These are phyloP conservation scores for Polylopha cassiicola DNA, from an alignment of 2,888 invertebrate species.

Conservation along the genomic window DNA sequence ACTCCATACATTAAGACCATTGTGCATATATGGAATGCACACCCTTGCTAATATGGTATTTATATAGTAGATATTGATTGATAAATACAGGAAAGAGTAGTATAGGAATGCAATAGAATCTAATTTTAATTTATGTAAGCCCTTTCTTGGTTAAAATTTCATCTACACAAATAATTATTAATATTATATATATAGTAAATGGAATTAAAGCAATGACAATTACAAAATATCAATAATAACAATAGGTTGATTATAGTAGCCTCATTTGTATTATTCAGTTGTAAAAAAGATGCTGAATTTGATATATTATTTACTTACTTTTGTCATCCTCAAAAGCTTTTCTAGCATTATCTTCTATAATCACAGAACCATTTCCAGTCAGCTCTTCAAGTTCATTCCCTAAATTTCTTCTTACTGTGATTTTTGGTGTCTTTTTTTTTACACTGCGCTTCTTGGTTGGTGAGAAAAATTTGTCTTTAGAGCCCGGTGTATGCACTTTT, in stretches of 20 bases:
- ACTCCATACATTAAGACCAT: no score
- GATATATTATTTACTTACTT: conserved; percentile 43
- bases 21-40: no score
- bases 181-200: not conserved
- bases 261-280: no score
- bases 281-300: not conserved
- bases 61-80: no score
- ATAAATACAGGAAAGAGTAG: no score
- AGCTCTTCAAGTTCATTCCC: conserved; percentile 12
- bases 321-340: conserved; percentile 42
- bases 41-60: no score
- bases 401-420: conserved; percentile 25
- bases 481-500: conserved; percentile 29
- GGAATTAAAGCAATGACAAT: no score
- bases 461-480: conserved; percentile 47
- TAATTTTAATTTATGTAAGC: no score
- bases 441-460: conserved; percentile 51
- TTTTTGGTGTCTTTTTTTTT: conserved; percentile 33
- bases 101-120: no score
- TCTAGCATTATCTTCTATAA: not conserved
- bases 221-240: no score
- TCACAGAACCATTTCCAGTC: conserved; percentile 5
- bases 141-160: no score
- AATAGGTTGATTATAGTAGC: no score
- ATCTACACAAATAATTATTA: not conserved